Base-by-base conservation (phyloP, 2,888 invertebrate species). In the Tenthredo mesomela region DNA sequence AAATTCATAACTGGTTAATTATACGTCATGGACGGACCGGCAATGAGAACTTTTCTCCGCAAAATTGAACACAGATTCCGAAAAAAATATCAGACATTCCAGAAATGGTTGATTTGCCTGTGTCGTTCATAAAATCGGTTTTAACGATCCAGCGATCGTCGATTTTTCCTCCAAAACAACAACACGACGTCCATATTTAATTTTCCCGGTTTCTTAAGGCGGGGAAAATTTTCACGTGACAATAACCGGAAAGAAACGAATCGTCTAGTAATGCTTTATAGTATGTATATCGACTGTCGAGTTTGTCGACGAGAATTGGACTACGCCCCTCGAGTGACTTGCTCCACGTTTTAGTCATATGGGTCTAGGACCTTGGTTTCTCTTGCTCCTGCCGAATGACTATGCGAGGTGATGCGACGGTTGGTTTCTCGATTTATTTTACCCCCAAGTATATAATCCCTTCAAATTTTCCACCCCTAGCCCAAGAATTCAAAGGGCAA, bases 261-360 rank as follows among this genome's bases (percentile, higher is more conserved):
- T 33, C 50, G 77, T 50, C 10, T 18, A 5, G 77, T 77, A 77
- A 77, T 29, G 54, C 29, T 33, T 50, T 12, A 29, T 33, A 4
- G 25, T 25, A 37, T 37, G 25, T 25, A 37, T 37, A 77, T 77
- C 50, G 77, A 77, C 43, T 80, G 58, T 61, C 58, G 80, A 80
- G 40, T 58, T 21, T 80, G 61, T 61, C 61, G 40, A 61, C 58
- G 37, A 80, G 4, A 61, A 80, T 80, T 61, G 12, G 54, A 21
- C 10, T 50, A 40, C 80, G 61, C 80, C 80, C 61, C 40, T 40
- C 61, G 58, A 58, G 37, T 80, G 80, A 80, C 80, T 80, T 80
- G 80, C 80, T 61, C 15, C 25, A 50, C 5, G 50, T 54, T 77
- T 77, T 54, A 15, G 54, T 29, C 40, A 33, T 50, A 33, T 54